Percentiles rank a stretch among this genome's conserved stretches.
These are phyloP conservation scores for Elephas maximus DNA, from an alignment of 2,113 vertebrate species.

Conservation along the genomic window DNA sequence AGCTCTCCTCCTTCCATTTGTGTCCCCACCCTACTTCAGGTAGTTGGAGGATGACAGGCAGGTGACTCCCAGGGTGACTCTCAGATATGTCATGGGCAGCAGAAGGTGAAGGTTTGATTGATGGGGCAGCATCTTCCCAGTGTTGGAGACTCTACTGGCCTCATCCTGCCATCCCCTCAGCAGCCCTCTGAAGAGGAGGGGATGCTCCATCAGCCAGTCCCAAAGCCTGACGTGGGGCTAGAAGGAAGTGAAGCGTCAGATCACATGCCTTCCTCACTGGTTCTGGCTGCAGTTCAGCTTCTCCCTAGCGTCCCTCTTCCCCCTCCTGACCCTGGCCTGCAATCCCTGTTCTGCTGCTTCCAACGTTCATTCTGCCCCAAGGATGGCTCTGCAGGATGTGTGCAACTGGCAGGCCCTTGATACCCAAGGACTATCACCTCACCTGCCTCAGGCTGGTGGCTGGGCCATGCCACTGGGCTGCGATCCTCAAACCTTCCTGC, in stretches of 20 bases:
- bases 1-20: neutral
- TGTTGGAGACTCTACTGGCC: neutral
- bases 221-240: neutral
- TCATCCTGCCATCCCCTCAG: neutral
- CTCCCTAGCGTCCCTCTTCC: neutral
- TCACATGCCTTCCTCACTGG: constrained; percentile 15
- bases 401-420: constrained; percentile 82
- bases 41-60: constrained; percentile 54
- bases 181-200: neutral
- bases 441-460: constrained; percentile 38
- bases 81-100: neutral
- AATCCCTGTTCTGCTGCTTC: neutral
- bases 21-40: neutral
- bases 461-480: constrained; percentile 73
- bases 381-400: constrained; percentile 92
- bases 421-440: neutral
- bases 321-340: neutral
- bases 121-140: constrained; percentile 2
- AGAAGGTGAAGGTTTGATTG: neutral
- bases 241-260: neutral
- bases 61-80: constrained; percentile 63
- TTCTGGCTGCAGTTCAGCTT: constrained; percentile 63
- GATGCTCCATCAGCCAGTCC: neutral
- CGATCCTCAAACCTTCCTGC: constrained; percentile 25
- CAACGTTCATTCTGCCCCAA: neutral